These are phyloP conservation scores for Bursaphelenchus okinawaensis DNA, from an alignment of 2,888 invertebrate species.

Conservation along the genomic window DNA sequence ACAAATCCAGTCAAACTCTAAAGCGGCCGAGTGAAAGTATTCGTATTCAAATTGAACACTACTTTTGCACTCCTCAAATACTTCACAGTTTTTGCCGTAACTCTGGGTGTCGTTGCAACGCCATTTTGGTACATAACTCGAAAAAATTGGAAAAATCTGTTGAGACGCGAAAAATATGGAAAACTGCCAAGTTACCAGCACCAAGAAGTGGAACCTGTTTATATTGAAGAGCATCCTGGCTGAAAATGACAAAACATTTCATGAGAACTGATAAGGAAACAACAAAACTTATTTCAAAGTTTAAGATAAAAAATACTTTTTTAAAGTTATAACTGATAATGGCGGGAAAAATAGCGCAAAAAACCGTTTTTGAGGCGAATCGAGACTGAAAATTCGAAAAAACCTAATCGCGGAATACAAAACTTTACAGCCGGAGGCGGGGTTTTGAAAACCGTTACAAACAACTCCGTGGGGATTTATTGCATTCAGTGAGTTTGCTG, in stretches of 20 bases:
- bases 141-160: conserved; percentile 52
- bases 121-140: conserved; percentile 52
- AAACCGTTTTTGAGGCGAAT: too few species aligned
- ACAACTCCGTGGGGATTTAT: too few species aligned
- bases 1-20: conserved; percentile 52
- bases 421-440: too few species aligned
- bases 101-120: conserved; percentile 30
- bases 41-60: conserved; percentile 43
- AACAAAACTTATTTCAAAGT: conserved; percentile 1
- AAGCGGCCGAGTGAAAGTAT: conserved; percentile 48
- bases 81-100: conserved; percentile 39
- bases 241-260: too few species aligned
- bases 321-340: too few species aligned
- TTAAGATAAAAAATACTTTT: too few species aligned
- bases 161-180: conserved; percentile 49
- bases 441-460: too few species aligned
- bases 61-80: conserved; percentile 31
- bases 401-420: too few species aligned
- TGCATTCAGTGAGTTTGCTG: too few species aligned
- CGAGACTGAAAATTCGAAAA: too few species aligned
- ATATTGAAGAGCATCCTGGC: conserved; percentile 45
- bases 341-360: neutral
- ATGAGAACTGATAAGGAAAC: neutral
- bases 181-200: conserved; percentile 55
- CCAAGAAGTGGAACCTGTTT: conserved; percentile 54